These are phyloP conservation scores for Drosophila teissieri DNA, from an alignment of 1,140 invertebrate species.

Conservation along the genomic window DNA sequence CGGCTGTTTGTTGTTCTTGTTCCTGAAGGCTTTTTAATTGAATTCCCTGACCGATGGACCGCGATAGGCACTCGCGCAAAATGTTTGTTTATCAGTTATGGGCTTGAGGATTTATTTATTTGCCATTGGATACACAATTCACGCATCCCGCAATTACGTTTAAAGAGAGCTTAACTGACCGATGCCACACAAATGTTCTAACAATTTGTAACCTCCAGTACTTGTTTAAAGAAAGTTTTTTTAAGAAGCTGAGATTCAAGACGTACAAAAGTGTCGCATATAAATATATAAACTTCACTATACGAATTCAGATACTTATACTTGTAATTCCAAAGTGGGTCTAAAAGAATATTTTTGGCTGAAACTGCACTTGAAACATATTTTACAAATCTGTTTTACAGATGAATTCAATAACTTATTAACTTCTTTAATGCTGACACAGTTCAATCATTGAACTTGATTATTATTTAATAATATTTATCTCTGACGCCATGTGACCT, in stretches of 20 bases:
- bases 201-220: not conserved
- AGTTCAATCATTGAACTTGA: not conserved
- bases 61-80: conserved; percentile 10
- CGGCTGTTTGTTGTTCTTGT: conserved; percentile 33
- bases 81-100: conserved; percentile 45
- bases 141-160: not conserved
- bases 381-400: too few relatives aligned
- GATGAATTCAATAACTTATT: too few relatives aligned
- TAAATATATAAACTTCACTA: too few relatives aligned
- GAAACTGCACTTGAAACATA: too few relatives aligned
- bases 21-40: conserved; percentile 38
- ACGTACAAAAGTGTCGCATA: not conserved
- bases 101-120: conserved; percentile 33
- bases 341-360: too few relatives aligned
- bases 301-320: too few relatives aligned
- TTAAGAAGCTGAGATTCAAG: not conserved
- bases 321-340: too few relatives aligned
- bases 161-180: conserved; percentile 2
- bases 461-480: not conserved
- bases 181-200: not conserved
- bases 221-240: not conserved
- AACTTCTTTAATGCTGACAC: not conserved
- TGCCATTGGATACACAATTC: conserved; percentile 8
- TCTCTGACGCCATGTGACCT: not conserved
- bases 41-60: conserved; percentile 19